Base-by-base conservation (phyloP, 1,140 invertebrate species). In the Tetranychus cinnabarinus region DNA sequence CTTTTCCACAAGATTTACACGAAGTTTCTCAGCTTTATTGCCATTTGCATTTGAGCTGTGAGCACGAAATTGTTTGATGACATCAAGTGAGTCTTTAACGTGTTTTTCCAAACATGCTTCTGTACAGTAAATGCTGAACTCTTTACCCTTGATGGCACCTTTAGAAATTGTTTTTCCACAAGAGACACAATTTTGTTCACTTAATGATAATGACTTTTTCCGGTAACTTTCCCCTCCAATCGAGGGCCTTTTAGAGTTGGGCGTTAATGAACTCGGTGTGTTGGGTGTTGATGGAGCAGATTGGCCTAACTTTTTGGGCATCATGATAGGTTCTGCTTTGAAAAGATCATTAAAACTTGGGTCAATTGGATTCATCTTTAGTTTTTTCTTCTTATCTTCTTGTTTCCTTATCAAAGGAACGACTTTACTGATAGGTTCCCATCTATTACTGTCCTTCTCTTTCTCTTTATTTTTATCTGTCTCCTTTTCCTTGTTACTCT, bases 91-190 rank as follows among this genome's bases (percentile, higher is more conserved):
- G 62, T 82, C 81, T 66, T 84, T 79, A 1, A 86, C 85, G 74
- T 91, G 86, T 64, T 82, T 82, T 48, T 83, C 74, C 67, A 92
- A 88, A 69, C 89, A 93, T 12, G 78, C 77, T 67, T 88, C 83
- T 65, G 85, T 85, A 69, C 90, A 95, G 72, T 89, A 93, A 10
- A 77, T 67, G 12, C 80, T 63, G 76, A 70, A 65, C 82, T 73
- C 1, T 81, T 77, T 65, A 79, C 12, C 63, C 42, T 36, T 46
- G 33, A 33, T 52, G 35, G 52, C 42, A 47, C 33, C 15, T 46
- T 31, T 56, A 35, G 47, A 5, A 37, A 57, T n/a, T 48, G 35
- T 45, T 54, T 36, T 23, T 54, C 47, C n/a, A 42, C 46, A 39
- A 55, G 31, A 35, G 15, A 37, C 59, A 48, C 57, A 61, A 10